A percentile compares a stretch with the other conserved stretches of the same genome.
Evolutionary conservation across 2,797 vertebrate genomes (phyloP).

Genomic region (Loris lydekkerianus): DNA sequence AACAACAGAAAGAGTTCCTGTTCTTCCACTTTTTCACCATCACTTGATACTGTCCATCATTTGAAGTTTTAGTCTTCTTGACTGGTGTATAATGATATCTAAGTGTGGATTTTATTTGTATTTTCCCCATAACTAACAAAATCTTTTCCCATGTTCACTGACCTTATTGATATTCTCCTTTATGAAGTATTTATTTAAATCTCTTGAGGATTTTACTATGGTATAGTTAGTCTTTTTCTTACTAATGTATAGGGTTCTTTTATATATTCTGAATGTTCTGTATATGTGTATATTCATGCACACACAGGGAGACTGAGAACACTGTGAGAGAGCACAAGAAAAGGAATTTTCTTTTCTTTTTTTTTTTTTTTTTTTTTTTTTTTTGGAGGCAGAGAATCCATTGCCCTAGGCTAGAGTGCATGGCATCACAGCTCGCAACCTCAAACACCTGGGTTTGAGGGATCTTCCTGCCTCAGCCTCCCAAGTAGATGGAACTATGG

Average conservation of each 20-base stretch:
- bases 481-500: too few species aligned
- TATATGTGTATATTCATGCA: background rate
- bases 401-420: too few species aligned
- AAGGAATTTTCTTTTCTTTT: background rate
- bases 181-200: background rate
- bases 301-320: background rate
- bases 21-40: background rate
- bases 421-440: too few species aligned
- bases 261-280: background rate
- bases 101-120: background rate
- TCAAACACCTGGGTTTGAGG: too few species aligned
- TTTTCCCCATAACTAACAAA: conserved; percentile 10
- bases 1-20: background rate
- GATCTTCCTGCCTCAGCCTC: too few species aligned
- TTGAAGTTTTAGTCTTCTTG: background rate
- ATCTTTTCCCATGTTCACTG: background rate
- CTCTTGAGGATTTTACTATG: background rate
- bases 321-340: background rate
- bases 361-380: background rate
- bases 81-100: background rate
- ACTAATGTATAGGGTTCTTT: background rate
- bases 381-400: background rate
- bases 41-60: background rate
- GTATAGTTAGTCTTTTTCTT: background rate
- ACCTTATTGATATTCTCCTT: background rate